Base-by-base conservation (phyloP, 1,140 invertebrate species). In the Calliphora vicina region DNA sequence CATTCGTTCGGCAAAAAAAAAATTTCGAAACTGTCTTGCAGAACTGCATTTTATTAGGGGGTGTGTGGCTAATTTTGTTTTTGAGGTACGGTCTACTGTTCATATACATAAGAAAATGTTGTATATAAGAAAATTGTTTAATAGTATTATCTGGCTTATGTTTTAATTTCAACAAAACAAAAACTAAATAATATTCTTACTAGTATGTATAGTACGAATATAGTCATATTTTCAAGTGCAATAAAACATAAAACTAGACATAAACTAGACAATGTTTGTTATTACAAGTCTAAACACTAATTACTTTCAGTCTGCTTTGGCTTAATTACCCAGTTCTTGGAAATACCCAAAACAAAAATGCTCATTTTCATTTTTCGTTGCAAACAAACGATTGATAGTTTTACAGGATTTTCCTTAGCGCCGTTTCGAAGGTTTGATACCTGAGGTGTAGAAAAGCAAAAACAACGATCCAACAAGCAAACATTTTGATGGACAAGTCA, bases 241-340 rank as follows among this genome's bases (percentile, higher is more conserved):
- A 29, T 8, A 45, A 45, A 45, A 45, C 43, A 45, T 23, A 23
- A 23, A 67, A 67, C 9, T 43, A 78, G 74, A 78, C 74, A 78
- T 13, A 43, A 78, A 78, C 43, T 20, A 83, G 82, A 80, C 82
- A 61, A 25, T 80, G 82, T 83, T 82, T 82, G 83, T 85, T 84
- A 84, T 82, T 73, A 67, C 72, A 82, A 83, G 84, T 85, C 86
- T 84, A 84, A 87, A 86, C 86, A 80, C 86, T 88, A 88, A 88
- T 88, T 86, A 84, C 84, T 87, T 88, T 88, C 72, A 86, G 87
- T 87, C 86, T 87, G 86, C 84, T 80, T 57, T 84, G 74, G 43
- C 84, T 86, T 88, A 88, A 88, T 88, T 86, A 83, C 86, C 84
- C 71, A 23, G 67, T 80, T 82, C 71, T 73, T 82, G 81, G 81